Base-by-base conservation (phyloP, 2,113 vertebrate species). In the Poeciliopsis occidentalis region DNA sequence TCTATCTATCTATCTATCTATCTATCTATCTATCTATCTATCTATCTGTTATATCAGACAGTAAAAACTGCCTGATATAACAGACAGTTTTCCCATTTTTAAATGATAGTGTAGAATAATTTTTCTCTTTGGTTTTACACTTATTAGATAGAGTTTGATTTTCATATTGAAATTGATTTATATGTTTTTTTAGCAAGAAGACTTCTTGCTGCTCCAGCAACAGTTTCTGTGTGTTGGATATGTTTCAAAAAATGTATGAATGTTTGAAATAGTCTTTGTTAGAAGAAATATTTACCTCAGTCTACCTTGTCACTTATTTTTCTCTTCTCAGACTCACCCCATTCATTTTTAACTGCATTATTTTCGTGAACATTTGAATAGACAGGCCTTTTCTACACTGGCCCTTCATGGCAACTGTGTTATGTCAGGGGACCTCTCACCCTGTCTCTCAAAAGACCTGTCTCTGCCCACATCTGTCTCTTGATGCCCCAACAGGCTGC, bases 391-490 rank as follows among this genome's bases (percentile, higher is more conserved):
- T 78, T 81, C 47, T 73, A 31, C 51, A 44, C 67, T 71, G 75
- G 11, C 39, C 75, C 47, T 68, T 41, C 64, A 24, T 63, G 67
- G 69, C 76, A 69, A 65, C 74, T 67, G n/a, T 71, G 24, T 77
- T 80, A 71, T 74, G 79, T 80, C 77, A 0, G 12, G 1, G 12
- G 84, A 85, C 76, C 68, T 78, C 77, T 86, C 76, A 63, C 79
- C 47, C 68, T 83, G 83, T 76, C 69, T 80, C 64, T 79, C 54
- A 60, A 67, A 81, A 72, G 41, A 76, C 71, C 51, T 63, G 78
- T 69, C 70, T 66, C 22, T 4, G n/a, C 61, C 71, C 70, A 66
- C 51, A 73, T 84, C 73, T 74, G 60, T 78, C 80, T 75, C 37
- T 30, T 24, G 64, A 71, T 74, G 54, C 51, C 44, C 75, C 54